Conservation (phyloP, 2,113 vertebrate species). For the Aegotheles bennettii region DNA sequence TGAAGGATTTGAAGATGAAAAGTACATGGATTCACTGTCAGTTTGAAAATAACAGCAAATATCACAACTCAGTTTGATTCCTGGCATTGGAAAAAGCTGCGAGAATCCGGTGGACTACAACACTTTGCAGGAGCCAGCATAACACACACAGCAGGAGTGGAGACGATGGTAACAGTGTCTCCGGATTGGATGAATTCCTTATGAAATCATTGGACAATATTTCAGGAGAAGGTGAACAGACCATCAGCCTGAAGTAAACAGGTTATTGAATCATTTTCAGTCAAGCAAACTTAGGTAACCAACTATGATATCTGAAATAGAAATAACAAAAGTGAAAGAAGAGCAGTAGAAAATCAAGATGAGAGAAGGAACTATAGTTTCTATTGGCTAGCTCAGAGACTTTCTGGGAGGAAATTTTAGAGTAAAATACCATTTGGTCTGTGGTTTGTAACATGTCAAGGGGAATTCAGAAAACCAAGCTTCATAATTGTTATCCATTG, state of each 20-base stretch:
- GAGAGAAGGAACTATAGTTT: background rate
- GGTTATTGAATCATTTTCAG: background rate
- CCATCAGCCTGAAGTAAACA: background rate
- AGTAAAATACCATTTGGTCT: background rate
- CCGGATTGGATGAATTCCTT: background rate
- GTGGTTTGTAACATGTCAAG: background rate
- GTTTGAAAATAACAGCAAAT: background rate
- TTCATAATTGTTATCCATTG: background rate
- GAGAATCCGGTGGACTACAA: background rate
- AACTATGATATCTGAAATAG: background rate
- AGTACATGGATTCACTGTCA: background rate
- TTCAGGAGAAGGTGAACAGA: background rate
- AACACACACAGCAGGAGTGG: background rate
- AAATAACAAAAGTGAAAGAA: background rate
- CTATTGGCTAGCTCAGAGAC: background rate
- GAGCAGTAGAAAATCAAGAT: background rate
- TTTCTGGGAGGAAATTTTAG: background rate
- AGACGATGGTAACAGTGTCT: background rate
- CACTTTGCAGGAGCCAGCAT: background rate
- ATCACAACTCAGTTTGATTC: conserved; percentile 5
- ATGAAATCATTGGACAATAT: background rate
- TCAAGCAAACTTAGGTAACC: background rate
- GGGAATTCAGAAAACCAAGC: background rate
- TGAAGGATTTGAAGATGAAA: background rate
- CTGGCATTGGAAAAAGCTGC: background rate